Evolutionary conservation across 2,113 vertebrate species (phyloP), one percentile per base, ranked within the genome.

Genomic region (Noctilio leporinus): DNA sequence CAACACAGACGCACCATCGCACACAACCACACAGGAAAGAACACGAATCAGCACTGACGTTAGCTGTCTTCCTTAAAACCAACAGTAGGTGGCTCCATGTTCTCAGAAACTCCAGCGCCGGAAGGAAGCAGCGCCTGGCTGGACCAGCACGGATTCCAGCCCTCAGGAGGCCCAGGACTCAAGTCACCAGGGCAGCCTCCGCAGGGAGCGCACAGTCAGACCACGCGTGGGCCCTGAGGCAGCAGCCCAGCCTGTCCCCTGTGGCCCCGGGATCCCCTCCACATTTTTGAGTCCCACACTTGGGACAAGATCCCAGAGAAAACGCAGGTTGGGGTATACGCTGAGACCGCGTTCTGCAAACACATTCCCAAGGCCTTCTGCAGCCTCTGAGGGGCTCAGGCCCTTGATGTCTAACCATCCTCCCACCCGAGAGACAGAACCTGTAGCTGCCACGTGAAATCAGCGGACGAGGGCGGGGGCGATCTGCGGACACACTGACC

Each of bases 71-170:
- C n/a, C 69, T 51, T 57, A 75, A 65, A 95, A 80, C 12, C 59
- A 97, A 86, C 94, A 94, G 85, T 64, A 97, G 96, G 51, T 80
- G 88, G 92, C 93, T 76, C 95, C 65, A 22, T 22, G 45, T 4
- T 7, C 2, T 62, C 45, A 49, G 45, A 73, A 33, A 10, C 33
- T 49, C 16, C 3, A 2, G 11, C 0, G 16, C 51, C 33, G 12
- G 53, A 53, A 26, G 12, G 53, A 53, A 26, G 30, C 40, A 51
- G 38, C 8, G 0, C 2, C 3, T 10, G 15, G 30, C 72, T 24
- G 28, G 1, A 7, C 26, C 49, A 73, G 16, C 5, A 12, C 10
- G 5, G 8, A 67, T 9, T 49, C 17, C 22, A 22, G 49, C 30
- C 14, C 3, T 30, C 35, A n/a, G 12, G 19, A 70, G 51, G 62